These are phyloP conservation scores for Chrysocyon brachyurus DNA, from an alignment of 2,797 vertebrate species.

Conservation along the genomic window DNA sequence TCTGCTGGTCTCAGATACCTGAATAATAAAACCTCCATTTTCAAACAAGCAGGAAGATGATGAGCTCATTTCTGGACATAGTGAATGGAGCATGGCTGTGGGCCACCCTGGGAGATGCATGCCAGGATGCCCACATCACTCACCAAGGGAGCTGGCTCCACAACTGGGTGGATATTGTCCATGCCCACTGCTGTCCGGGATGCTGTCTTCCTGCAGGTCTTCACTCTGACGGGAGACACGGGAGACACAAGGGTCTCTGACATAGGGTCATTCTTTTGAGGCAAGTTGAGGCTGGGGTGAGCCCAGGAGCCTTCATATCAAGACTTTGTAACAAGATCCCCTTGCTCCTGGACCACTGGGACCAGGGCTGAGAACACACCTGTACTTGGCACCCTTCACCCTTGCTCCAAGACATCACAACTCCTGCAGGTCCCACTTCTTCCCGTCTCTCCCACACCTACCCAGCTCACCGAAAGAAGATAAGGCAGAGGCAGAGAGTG, in stretches of 20 bases:
- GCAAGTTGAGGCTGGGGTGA: not conserved
- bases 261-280: not conserved
- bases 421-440: not conserved
- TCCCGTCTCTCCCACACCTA: not conserved
- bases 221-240: not conserved
- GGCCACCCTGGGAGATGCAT: accelerated
- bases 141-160: not conserved
- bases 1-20: not conserved
- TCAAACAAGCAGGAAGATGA: not conserved
- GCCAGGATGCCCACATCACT: not conserved
- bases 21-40: not conserved
- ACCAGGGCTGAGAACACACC: not conserved
- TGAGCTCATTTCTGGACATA: not conserved
- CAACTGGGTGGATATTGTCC: accelerated
- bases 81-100: accelerated
- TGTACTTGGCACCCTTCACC: accelerated
- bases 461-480: slow-evolving; percentile 45
- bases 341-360: accelerated
- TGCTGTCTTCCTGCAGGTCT: not conserved
- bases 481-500: not conserved
- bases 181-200: accelerated
- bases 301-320: not conserved
- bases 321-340: not conserved
- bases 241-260: not conserved
- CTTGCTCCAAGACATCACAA: not conserved